A percentile compares a stretch with the other conserved stretches of the same genome.
Evolutionary conservation across 2,113 vertebrate genomes (phyloP).

Genomic region (Alligator sinensis): DNA sequence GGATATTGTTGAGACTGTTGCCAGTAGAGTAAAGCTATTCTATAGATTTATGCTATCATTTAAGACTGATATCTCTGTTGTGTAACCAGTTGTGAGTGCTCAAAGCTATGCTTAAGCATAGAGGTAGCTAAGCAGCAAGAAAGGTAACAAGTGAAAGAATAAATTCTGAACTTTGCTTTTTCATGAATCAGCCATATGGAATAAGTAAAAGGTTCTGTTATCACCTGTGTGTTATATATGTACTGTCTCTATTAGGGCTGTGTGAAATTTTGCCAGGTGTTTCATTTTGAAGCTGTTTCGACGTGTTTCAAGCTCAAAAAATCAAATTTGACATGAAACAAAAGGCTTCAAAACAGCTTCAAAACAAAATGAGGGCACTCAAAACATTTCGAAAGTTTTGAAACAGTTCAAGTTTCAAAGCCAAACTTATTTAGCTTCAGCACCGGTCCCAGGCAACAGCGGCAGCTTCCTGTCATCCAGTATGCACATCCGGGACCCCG

Average conservation of each 20-base stretch:
- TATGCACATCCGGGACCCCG: no score
- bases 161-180: background rate
- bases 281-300: no score
- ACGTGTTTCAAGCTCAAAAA: no score
- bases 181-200: rapidly evolving
- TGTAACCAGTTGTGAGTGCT: background rate
- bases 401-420: no score
- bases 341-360: no score
- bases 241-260: background rate
- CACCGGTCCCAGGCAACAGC: no score
- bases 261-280: no score
- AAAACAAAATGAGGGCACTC: no score
- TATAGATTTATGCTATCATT: conserved; percentile 35
- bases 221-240: rapidly evolving
- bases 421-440: no score
- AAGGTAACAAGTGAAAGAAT: background rate
- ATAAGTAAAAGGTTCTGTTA: background rate
- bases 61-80: background rate
- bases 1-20: background rate
- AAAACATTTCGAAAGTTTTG: no score
- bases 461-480: no score
- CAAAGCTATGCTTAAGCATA: background rate
- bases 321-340: no score
- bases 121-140: background rate
- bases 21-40: background rate